Base-by-base conservation (phyloP, 2,888 invertebrate species). In the Lymantria dispar region DNA sequence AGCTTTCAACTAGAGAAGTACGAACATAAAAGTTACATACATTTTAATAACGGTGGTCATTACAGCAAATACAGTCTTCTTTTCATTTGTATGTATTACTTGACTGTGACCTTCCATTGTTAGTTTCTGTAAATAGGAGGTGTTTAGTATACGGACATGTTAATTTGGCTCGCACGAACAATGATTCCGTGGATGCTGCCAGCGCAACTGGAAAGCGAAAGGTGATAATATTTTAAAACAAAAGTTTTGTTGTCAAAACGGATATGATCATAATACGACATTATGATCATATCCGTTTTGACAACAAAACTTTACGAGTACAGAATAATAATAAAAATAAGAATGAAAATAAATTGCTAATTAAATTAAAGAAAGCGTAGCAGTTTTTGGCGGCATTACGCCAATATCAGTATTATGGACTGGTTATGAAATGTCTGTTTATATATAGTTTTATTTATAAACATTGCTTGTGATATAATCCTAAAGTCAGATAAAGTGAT, bases 31-130 rank as follows among this genome's bases (percentile, higher is more conserved):
- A 8, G 37, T n/a, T 37, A 37, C 37, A 3, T 37, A 37, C n/a
- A 9, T 37, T 10, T 43, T 46, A 22, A n/a, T n/a, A n/a, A 44
- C 48, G 48, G 56, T 50, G 54, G 47, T 37, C 42, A 47, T 64
- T 58, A 57, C 60, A 54, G 47, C 49, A 37, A 49, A 52, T 39
- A 54, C 58, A 54, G 49, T 52, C 55, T 65, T 74, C 62, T 74
- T 75, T 74, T 80, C 78, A 80, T 85, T 81, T 77, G 81, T 80
- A 82, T 82, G 82, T 80, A 75, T 72, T 68, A 65, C 67, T 70
- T 62, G 69, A 62, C 69, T 67, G 67, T 79, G 88, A 80, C 90
- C 89, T 90, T 90, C 87, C 81, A 85, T 87, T 89, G 87, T 87
- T 76, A 61, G 78, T 72, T 68, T 76, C 77, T 80, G 75, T 79